Evolutionary conservation across 2,888 invertebrate genomes (phyloP), one percentile per base, ranked within the genome.

Genomic region (Sesamia inferens): DNA sequence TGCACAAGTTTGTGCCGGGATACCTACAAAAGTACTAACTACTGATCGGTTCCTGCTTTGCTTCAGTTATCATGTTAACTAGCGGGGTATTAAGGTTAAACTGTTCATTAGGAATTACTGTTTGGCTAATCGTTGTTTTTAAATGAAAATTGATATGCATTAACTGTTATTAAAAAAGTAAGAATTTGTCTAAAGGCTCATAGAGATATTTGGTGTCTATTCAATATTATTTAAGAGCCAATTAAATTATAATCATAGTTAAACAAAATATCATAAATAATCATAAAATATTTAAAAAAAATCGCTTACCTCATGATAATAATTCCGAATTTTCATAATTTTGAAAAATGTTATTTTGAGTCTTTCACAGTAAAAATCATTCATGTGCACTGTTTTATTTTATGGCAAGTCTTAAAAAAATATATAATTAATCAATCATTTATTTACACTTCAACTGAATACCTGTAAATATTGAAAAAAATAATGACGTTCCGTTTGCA

Each of bases 301-400:
- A 65, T 66, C 31, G 13, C 95, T 92, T 86, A 96, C 96, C 95
- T 95, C 94, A 89, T 92, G 91, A 86, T 94, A 95, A 87, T 90
- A 95, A 89, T 91, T 94, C 90, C 94, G 90, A 87, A 95, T 94
- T 96, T 95, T 96, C 96, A 96, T 96, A 93, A 93, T 95, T 93
- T 90, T 89, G 71, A 90, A 83, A 81, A 89, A 89, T 67, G 89
- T 84, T 74, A 86, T 84, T 77, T 89, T 87, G 79, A 90, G 83
- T 82, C 88, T 90, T 69, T 90, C 90, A 90, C 92, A 86, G 80
- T 87, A 89, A 76, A 79, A 87, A 88, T 90, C 91, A 90, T 92
- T 91, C 90, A 92, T 91, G 89, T 80, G 86, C 89, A 89, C 89
- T 85, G 83, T 77, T 85, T 84, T 72, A 74, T 73, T 84, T 77